Conservation (phyloP, 2,113 vertebrate species). For the Rutilus rutilus region DNA sequence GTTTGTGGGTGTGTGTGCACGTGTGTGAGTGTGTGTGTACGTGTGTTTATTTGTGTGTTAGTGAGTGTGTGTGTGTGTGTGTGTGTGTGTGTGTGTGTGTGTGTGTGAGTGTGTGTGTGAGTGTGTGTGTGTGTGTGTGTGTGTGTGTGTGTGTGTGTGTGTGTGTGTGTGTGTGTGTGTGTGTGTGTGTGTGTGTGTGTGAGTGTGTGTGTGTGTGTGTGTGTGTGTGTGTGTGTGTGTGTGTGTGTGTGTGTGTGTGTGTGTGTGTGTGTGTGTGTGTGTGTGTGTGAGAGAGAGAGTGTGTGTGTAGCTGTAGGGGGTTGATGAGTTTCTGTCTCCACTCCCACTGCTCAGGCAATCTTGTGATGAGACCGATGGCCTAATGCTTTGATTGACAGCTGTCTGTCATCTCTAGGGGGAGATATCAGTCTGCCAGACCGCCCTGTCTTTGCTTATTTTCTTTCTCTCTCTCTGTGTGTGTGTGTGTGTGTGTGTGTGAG, state of each 20-base stretch:
- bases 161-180: background rate
- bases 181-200: background rate
- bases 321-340: conserved; percentile 36
- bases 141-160: background rate
- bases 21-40: background rate
- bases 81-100: background rate
- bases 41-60: background rate
- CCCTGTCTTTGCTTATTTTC: background rate
- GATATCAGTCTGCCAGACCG: conserved; percentile 22
- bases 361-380: conserved; percentile 26
- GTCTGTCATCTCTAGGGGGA: conserved; percentile 38
- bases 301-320: background rate
- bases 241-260: background rate
- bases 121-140: background rate
- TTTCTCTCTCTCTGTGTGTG: no score
- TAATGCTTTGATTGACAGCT: conserved; percentile 49
- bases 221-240: background rate
- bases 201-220: background rate
- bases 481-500: background rate
- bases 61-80: background rate
- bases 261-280: background rate
- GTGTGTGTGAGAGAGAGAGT: background rate
- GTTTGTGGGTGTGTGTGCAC: background rate
- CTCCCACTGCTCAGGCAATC: conserved; percentile 17
- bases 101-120: no score